These are phyloP conservation scores for Dermolepida albohirtum DNA, from an alignment of 2,888 invertebrate genomes.

Conservation along the genomic window DNA sequence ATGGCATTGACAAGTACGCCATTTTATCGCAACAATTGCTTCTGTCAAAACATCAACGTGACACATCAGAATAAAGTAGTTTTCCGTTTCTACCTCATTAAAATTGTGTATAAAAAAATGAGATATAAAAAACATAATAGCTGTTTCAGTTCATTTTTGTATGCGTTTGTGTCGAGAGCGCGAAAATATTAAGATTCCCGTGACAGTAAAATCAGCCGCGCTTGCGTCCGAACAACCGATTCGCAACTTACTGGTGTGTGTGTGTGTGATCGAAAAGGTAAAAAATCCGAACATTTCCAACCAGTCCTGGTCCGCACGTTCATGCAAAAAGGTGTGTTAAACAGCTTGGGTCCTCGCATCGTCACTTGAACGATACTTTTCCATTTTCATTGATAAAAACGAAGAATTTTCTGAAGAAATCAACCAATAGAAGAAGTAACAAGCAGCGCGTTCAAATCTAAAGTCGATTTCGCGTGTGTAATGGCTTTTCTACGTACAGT, in stretches of 20 bases:
- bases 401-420: constrained; percentile 13
- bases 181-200: too few species aligned
- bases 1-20: too few species aligned
- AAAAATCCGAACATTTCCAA: constrained; percentile 17
- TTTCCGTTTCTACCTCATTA: too few species aligned
- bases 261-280: constrained; percentile 24
- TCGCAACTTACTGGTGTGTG: neutral
- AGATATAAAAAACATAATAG: too few species aligned
- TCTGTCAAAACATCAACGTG: too few species aligned
- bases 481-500: constrained; percentile 68
- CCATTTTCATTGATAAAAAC: neutral
- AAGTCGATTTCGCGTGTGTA: constrained; percentile 43
- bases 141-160: too few species aligned
- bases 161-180: too few species aligned
- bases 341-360: neutral
- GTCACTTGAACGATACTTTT: constrained; percentile 10
- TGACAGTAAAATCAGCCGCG: too few species aligned
- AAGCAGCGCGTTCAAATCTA: constrained; percentile 20
- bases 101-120: too few species aligned
- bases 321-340: constrained; percentile 5
- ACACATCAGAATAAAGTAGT: too few species aligned
- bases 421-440: constrained; percentile 15
- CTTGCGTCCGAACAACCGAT: too few species aligned
- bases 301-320: neutral
- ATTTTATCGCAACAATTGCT: too few species aligned